A percentile compares a stretch with the other conserved stretches of the same genome.
Conservation (phyloP, 2,888 invertebrate species). For the Apomyelois bistriatella region DNA sequence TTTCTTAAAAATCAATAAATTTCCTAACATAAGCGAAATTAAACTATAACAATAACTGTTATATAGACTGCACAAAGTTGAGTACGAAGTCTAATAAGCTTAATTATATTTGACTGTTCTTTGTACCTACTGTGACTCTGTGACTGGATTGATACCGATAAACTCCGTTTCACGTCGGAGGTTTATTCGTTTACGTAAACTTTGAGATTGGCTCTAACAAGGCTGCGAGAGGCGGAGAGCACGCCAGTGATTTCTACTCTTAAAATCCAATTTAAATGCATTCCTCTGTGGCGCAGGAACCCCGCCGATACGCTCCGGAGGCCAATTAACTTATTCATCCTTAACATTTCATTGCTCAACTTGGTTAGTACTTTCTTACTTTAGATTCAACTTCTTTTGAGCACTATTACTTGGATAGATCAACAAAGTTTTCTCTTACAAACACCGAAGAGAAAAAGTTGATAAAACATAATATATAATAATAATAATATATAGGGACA, state of each 20-base stretch:
- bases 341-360: slow-evolving; percentile 78
- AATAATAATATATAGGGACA: no score
- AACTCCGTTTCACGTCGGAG: slow-evolving; percentile 62
- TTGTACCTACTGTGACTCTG: not conserved
- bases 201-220: slow-evolving; percentile 78
- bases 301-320: slow-evolving; percentile 74
- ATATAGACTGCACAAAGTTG: no score
- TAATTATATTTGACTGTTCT: not conserved
- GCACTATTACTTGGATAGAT: slow-evolving; percentile 16
- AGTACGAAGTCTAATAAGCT: no score
- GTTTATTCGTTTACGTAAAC: slow-evolving; percentile 79
- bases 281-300: slow-evolving; percentile 78
- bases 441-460: slow-evolving; percentile 16
- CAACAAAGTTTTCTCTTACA: slow-evolving; percentile 10
- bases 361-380: slow-evolving; percentile 55
- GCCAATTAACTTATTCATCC: slow-evolving; percentile 80
- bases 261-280: slow-evolving; percentile 81
- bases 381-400: slow-evolving; percentile 40
- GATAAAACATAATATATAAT: not conserved
- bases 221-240: slow-evolving; percentile 65
- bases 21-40: no score
- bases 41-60: no score
- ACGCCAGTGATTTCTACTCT: slow-evolving; percentile 77
- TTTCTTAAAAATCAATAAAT: no score
- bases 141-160: slow-evolving; percentile 64